Conservation (phyloP, 2,888 invertebrate genomes). For the Thelaira solivaga region DNA sequence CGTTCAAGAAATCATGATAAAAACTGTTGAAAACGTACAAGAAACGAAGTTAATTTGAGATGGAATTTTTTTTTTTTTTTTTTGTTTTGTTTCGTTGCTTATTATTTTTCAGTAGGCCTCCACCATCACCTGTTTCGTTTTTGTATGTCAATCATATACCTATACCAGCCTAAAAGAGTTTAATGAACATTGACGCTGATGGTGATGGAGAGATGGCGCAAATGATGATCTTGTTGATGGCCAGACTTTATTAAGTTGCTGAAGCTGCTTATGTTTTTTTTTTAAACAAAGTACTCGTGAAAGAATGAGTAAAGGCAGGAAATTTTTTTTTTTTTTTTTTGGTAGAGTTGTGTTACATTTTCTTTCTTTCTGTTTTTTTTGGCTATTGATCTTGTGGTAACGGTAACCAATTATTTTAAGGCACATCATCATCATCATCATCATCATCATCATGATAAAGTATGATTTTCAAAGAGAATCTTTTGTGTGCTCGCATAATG, state of each 20-base stretch:
- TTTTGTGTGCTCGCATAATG: not conserved
- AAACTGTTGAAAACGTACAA: too few species aligned
- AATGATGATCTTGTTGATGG: constrained; percentile 51
- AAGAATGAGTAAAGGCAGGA: not conserved
- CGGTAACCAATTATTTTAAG: constrained; percentile 48
- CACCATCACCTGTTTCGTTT: constrained; percentile 46
- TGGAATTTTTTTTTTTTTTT: not conserved
- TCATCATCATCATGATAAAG: not conserved
- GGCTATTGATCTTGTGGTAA: constrained; percentile 38
- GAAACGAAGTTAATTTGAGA: not conserved
- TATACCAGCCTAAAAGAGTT: constrained; percentile 34
- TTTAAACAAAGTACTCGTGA: too few species aligned
- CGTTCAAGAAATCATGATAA: too few species aligned
- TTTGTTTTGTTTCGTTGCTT: not conserved
- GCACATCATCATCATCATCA: constrained; percentile 6
- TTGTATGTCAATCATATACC: constrained; percentile 45
- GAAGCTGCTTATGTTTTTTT: constrained; percentile 28
- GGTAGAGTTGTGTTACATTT: not conserved
- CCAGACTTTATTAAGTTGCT: constrained; percentile 39
- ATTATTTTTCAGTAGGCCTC: constrained; percentile 37
- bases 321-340: not conserved
- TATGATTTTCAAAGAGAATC: constrained; percentile 6
- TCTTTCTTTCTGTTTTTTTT: not conserved
- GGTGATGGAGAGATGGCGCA: constrained; percentile 47
- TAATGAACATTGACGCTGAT: constrained; percentile 54